Evolutionary conservation across 2,113 vertebrate species (phyloP).

Genomic region (Marmota monax): DNA sequence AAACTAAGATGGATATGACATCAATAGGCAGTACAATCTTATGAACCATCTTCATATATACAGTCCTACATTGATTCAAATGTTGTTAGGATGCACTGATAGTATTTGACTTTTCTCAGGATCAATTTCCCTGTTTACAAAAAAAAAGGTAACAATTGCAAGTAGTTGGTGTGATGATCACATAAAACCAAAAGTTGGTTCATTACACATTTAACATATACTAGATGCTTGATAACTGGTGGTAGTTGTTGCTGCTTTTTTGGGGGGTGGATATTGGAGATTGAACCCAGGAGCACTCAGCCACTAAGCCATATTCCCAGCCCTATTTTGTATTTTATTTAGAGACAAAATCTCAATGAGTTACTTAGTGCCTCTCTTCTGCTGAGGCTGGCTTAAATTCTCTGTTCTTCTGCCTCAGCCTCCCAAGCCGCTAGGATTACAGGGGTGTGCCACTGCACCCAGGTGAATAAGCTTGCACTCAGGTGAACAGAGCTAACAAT

Average conservation of each 20-base stretch:
- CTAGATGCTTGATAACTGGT: neutral
- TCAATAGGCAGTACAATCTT: neutral
- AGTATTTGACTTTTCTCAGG: neutral
- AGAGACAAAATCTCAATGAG: too few relatives aligned
- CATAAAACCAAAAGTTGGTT: conserved; percentile 19
- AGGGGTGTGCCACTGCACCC: too few relatives aligned
- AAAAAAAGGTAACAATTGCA: neutral
- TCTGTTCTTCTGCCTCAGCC: too few relatives aligned
- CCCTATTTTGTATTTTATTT: too few relatives aligned
- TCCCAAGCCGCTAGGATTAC: too few relatives aligned
- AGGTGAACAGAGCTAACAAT: neutral
- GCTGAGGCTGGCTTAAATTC: too few relatives aligned
- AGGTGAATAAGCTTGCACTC: neutral
- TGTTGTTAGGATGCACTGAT: neutral
- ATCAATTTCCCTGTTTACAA: neutral
- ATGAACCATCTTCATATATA: neutral
- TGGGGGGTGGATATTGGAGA: too few relatives aligned
- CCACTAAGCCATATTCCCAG: too few relatives aligned
- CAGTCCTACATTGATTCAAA: neutral
- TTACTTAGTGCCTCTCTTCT: too few relatives aligned
- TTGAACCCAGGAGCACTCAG: too few relatives aligned
- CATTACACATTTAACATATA: neutral
- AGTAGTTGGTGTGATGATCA: conserved; percentile 10
- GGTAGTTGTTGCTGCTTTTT: neutral
- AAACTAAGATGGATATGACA: neutral